Evolutionary conservation across 2,888 invertebrate genomes (phyloP).

Genomic region (Agrotis clavis): DNA sequence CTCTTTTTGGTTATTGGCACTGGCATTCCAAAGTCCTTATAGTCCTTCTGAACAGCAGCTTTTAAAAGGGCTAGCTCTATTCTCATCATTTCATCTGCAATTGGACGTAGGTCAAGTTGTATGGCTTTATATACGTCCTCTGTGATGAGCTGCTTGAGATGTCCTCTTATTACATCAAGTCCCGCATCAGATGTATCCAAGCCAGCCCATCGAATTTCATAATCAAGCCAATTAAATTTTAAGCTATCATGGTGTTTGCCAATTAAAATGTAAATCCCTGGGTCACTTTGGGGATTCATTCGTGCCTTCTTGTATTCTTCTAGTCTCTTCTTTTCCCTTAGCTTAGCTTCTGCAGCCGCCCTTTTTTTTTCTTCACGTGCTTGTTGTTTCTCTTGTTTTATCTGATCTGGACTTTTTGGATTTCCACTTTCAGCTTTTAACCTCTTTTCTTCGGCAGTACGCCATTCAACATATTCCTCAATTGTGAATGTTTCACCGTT

Average conservation of each 20-base stretch:
- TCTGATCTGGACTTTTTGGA: slow-evolving; percentile 84
- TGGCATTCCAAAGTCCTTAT: slow-evolving; percentile 64
- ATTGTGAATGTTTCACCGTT: slow-evolving; percentile 92
- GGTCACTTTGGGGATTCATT: slow-evolving; percentile 84
- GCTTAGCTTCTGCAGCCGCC: slow-evolving; percentile 76
- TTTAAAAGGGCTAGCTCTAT: slow-evolving; percentile 89
- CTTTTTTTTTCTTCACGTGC: slow-evolving; percentile 84
- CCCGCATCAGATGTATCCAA: slow-evolving; percentile 85
- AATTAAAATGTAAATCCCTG: slow-evolving; percentile 81
- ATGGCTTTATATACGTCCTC: slow-evolving; percentile 92
- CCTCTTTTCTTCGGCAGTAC: slow-evolving; percentile 77
- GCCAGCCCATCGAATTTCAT: slow-evolving; percentile 82
- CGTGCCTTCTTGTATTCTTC: slow-evolving; percentile 88
- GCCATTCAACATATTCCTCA: slow-evolving; percentile 90
- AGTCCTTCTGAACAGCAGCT: slow-evolving; percentile 88
- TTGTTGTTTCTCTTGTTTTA: slow-evolving; percentile 84
- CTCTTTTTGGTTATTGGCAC: slow-evolving; percentile 78
- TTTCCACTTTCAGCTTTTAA: slow-evolving; percentile 79
- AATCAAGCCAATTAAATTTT: slow-evolving; percentile 75
- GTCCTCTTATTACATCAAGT: slow-evolving; percentile 91
- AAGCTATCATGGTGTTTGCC: slow-evolving; percentile 73
- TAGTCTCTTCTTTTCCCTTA: slow-evolving; percentile 80
- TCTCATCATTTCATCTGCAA: slow-evolving; percentile 93
- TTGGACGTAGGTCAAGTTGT: slow-evolving; percentile 92
- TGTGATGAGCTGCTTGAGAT: slow-evolving; percentile 92